Evolutionary conservation across 2,888 invertebrate genomes (phyloP), one percentile per base, ranked within the genome.

Genomic region (Pseudolycoriella hygida): DNA sequence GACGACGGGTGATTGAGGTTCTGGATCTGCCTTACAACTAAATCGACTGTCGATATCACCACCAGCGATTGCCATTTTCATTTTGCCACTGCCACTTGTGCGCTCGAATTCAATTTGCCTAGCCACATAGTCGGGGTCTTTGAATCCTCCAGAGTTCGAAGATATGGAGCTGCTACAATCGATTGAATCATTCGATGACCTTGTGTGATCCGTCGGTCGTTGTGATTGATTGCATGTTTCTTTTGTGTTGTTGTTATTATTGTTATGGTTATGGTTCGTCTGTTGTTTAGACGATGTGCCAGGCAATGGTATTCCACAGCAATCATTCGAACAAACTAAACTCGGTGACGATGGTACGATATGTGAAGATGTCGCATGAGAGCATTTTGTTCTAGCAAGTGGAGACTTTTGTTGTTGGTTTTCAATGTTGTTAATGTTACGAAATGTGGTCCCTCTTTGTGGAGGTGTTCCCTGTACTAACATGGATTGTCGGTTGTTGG

Each of bases 281-380:
- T 14, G 14, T 17, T 14, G 14, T 17, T 39, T 39, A 5, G n/a
- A 14, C 3, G 39, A 15, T 14, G 39, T 11, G 15, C 58, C 54
- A 20, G 60, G 57, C 43, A 67, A 59, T 10, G 49, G 18, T 42
- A 66, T 64, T 1, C 66, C 64, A 49, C 66, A 67, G 52, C 67
- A 68, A 46, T 67, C 67, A 40, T 61, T 60, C 10, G 64, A 56
- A 41, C 46, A 52, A 32, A 43, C 30, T 14, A 48, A 47, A 41
- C 49, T 50, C 3, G 50, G 50, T 15, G 50, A 50, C 25, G 49
- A 48, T 18, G 50, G 50, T 4, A 47, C 41, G 20, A 43, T 46
- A 14, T 12, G 15, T 34, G 34, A 34, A 5, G 12, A 14, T 12
- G n/a, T 14, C 11, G 34, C 5, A 8, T 12, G 4, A 4, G 34